These are phyloP conservation scores for Loriculus beryllinus DNA, from an alignment of 2,797 vertebrate genomes.

Conservation along the genomic window DNA sequence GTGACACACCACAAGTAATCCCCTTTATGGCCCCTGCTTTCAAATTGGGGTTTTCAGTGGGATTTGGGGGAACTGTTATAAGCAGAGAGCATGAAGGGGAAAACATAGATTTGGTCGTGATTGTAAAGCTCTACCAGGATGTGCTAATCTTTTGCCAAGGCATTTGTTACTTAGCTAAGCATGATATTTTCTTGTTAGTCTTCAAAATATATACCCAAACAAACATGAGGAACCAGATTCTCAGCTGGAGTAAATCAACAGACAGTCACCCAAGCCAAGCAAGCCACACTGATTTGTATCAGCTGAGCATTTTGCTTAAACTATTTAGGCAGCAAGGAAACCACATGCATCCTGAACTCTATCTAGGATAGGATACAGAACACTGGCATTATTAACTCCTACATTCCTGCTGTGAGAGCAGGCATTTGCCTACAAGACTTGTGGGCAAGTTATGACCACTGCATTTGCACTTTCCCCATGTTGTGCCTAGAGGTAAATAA, in stretches of 20 bases:
- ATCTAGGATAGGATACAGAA: not conserved
- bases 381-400: not conserved
- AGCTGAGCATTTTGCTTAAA: conserved; percentile 23
- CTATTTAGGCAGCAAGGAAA: conserved; percentile 15
- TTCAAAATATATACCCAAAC: conserved; percentile 32
- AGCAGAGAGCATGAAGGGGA: not conserved
- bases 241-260: conserved; percentile 53
- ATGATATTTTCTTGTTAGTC: conserved; percentile 42
- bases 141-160: conserved; percentile 3
- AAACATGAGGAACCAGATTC: conserved; percentile 26
- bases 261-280: conserved; percentile 20
- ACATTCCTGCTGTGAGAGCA: not conserved
- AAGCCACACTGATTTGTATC: conserved; percentile 31
- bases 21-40: not conserved
- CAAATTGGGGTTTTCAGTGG: not conserved
- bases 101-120: not conserved
- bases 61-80: not conserved
- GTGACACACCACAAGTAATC: not conserved
- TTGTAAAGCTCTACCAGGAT: not conserved
- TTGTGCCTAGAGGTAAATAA: not conserved
- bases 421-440: not conserved
- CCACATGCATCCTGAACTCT: not conserved
- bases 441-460: not conserved
- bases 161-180: conserved; percentile 29
- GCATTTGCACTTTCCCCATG: not conserved